phyloP scores from a whole-genome alignment of 1,140 invertebrate genomes.

The Spodoptera litura region DNA sequence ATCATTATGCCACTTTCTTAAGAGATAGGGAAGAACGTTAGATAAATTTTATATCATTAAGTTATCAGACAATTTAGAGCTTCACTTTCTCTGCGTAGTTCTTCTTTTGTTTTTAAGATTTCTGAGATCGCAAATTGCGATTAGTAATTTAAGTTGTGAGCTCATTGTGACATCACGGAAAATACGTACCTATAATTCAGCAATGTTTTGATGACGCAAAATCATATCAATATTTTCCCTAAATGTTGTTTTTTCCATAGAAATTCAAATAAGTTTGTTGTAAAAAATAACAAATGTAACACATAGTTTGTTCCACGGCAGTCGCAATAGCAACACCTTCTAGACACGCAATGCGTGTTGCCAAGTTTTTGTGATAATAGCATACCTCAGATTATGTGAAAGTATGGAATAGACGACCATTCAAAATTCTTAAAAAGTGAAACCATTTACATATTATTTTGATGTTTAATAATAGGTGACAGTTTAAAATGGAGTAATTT shows the following conservation, averaged over 20 bases:
- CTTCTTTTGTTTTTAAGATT: not conserved
- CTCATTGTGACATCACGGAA: too few relatives aligned
- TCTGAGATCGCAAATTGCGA: too few relatives aligned
- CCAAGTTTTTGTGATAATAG: constrained; percentile 55
- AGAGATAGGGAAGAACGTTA: constrained; percentile 35
- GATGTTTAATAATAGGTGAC: too few relatives aligned
- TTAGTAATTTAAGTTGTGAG: too few relatives aligned
- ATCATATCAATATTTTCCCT: too few relatives aligned
- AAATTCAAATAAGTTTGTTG: not conserved
- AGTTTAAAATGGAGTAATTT: too few relatives aligned
- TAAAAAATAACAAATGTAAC: constrained; percentile 40
- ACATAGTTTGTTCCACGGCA: constrained; percentile 27
- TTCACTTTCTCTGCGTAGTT: constrained; percentile 23
- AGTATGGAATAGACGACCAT: not conserved
- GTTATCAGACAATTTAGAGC: constrained; percentile 37
- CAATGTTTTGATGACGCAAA: too few relatives aligned
- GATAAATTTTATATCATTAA: constrained; percentile 41
- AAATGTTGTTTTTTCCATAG: too few relatives aligned
- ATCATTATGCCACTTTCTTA: constrained; percentile 52
- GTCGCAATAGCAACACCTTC: constrained; percentile 8
- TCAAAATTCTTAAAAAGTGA: not conserved
- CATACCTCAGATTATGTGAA: constrained; percentile 30
- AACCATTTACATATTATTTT: too few relatives aligned
- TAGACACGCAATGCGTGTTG: constrained; percentile 52
- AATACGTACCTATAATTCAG: too few relatives aligned